These are phyloP conservation scores for Riparia riparia DNA, from an alignment of 2,113 vertebrate species.

Conservation along the genomic window DNA sequence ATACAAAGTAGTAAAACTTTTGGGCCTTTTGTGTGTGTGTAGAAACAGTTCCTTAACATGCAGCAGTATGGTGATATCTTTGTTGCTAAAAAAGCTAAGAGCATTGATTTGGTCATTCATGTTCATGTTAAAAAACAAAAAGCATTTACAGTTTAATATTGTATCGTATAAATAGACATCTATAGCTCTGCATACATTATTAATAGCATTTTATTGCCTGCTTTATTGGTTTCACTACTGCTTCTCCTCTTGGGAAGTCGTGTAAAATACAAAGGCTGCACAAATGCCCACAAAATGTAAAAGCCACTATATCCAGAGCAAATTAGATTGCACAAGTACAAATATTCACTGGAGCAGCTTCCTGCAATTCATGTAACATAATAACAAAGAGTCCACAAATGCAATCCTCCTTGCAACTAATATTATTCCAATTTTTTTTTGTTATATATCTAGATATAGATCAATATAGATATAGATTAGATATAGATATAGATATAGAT, in stretches of 20 bases:
- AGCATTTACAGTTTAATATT: constrained; percentile 57
- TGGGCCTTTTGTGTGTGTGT: not conserved
- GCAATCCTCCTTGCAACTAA: constrained; percentile 25
- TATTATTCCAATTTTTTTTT: not conserved
- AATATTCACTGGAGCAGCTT: constrained; percentile 38
- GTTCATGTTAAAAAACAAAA: constrained; percentile 21
- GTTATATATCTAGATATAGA: too few relatives aligned
- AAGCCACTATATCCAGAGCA: constrained; percentile 55
- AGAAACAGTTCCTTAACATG: not conserved
- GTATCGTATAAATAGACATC: constrained; percentile 74
- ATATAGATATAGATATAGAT: too few relatives aligned
- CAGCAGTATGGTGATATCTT: not conserved
- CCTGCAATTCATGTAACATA: constrained; percentile 53
- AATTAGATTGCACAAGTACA: constrained; percentile 68
- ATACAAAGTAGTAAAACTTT: not conserved
- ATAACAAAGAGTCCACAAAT: constrained; percentile 61
- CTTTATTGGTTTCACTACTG: constrained; percentile 78
- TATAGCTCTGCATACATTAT: constrained; percentile 78
- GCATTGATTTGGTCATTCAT: constrained; percentile 47
- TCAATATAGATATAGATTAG: too few relatives aligned
- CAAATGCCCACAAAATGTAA: constrained; percentile 9
- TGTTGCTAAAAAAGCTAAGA: constrained; percentile 15
- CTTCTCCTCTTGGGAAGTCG: constrained; percentile 72
- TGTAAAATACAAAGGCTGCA: constrained; percentile 65
- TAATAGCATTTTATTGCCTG: constrained; percentile 76